A percentile compares a stretch with the other conserved stretches of the same genome.
phyloP scores from a whole-genome alignment of 2,113 vertebrate genomes.

The Apteryx mantelli region DNA sequence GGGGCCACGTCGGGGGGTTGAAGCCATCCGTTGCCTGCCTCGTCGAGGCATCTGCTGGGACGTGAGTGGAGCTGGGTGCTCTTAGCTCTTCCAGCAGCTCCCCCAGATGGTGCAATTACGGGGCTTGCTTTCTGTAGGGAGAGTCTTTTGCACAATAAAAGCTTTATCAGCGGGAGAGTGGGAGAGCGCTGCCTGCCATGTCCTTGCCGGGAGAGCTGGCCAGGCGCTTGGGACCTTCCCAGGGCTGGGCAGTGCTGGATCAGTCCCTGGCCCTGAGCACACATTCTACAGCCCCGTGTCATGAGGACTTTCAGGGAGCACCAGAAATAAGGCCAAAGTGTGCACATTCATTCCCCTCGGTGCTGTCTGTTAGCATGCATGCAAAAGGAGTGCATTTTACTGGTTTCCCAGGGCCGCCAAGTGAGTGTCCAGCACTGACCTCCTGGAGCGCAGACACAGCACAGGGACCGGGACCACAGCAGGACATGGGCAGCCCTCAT shows the following conservation, averaged over 20 bases:
- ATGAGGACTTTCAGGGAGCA: background rate
- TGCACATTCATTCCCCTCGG: background rate
- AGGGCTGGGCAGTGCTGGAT: background rate
- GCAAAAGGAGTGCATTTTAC: fast-evolving
- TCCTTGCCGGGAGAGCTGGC: background rate
- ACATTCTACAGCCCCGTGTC: background rate
- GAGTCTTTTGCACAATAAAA: constrained; percentile 12
- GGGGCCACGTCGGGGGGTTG: no score
- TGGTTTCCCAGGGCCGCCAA: background rate
- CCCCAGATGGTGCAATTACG: fast-evolving
- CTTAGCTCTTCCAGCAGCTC: fast-evolving
- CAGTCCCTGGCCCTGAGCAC: background rate
- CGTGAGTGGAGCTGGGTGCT: background rate
- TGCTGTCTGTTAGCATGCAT: background rate
- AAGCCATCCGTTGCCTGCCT: no score
- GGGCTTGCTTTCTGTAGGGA: fast-evolving
- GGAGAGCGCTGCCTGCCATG: fast-evolving
- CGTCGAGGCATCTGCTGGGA: no score
- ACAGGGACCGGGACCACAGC: background rate
- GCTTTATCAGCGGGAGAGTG: background rate
- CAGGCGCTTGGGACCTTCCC: no score
- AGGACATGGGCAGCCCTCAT: background rate
- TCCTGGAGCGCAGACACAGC: background rate
- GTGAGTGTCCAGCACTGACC: background rate
- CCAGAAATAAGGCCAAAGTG: background rate